These are phyloP conservation scores for Antennarius striatus DNA, from an alignment of 2,113 vertebrate genomes.

Conservation along the genomic window DNA sequence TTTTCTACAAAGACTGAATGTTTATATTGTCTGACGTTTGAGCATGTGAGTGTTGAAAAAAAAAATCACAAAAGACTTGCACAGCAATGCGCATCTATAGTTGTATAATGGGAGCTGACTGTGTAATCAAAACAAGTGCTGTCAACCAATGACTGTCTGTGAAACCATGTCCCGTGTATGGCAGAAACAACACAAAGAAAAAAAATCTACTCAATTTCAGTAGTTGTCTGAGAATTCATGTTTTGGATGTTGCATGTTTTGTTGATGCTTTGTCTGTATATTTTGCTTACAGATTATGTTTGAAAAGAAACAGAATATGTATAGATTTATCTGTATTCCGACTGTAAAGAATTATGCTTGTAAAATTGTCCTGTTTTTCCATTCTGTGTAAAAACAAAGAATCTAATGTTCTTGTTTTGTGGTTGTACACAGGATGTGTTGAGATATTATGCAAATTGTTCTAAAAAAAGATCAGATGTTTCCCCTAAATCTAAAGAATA, in stretches of 20 bases:
- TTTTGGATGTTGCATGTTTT: slow-evolving; percentile 97
- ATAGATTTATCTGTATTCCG: slow-evolving; percentile 85
- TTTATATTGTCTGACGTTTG: slow-evolving; percentile 84
- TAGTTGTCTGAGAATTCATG: slow-evolving; percentile 86
- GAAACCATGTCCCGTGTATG: slow-evolving; percentile 74
- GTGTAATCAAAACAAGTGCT: slow-evolving; percentile 82
- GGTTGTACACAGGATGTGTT: slow-evolving; percentile 96
- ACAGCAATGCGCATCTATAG: slow-evolving; percentile 86
- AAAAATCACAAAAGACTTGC: slow-evolving; percentile 74
- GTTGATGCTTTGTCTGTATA: slow-evolving; percentile 86
- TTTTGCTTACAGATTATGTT: slow-evolving; percentile 83
- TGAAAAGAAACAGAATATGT: slow-evolving; percentile 82
- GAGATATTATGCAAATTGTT: slow-evolving; percentile 95
- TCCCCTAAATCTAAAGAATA: slow-evolving; percentile 89
- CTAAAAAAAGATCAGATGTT: slow-evolving; percentile 88
- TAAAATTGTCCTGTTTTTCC: slow-evolving; percentile 94
- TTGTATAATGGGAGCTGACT: slow-evolving; percentile 83
- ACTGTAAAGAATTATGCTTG: slow-evolving; percentile 92
- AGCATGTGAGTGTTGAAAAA: slow-evolving; percentile 90
- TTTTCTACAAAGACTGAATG: slow-evolving; percentile 88
- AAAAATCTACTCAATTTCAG: slow-evolving; percentile 68
- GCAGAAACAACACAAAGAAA: slow-evolving; percentile 70
- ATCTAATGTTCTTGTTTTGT: slow-evolving; percentile 92
- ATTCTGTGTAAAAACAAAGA: slow-evolving; percentile 89
- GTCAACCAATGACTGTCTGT: slow-evolving; percentile 81